Percentiles rank a stretch among this genome's conserved stretches.
These are phyloP conservation scores for Lampris megalopsis DNA, from an alignment of 2,113 vertebrate species.

Conservation along the genomic window DNA sequence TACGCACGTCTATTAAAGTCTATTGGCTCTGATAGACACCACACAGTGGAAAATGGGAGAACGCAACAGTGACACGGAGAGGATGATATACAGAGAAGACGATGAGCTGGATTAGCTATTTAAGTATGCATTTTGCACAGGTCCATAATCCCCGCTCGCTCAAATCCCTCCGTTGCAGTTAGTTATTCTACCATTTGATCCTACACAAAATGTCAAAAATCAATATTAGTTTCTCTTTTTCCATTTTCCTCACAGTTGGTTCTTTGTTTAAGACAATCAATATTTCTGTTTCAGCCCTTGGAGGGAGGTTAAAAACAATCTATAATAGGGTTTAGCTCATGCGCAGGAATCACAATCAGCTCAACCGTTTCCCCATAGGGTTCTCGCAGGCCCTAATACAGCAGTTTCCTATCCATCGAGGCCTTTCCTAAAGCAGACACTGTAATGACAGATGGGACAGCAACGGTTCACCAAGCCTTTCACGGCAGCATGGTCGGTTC, in stretches of 20 bases:
- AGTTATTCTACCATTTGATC: conserved; percentile 53
- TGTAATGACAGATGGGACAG: no score
- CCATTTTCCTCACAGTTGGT: conserved; percentile 50
- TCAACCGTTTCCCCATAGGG: conserved; percentile 57
- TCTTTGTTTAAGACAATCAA: conserved; percentile 67
- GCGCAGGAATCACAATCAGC: conserved; percentile 62
- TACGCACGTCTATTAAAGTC: no score
- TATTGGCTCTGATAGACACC: conserved; percentile 27
- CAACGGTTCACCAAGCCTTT: conserved; percentile 11
- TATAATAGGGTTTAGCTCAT: conserved; percentile 62
- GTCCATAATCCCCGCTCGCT: conserved; percentile 29
- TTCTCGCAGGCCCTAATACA: conserved; percentile 11
- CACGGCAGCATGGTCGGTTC: not conserved
- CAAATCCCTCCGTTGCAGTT: conserved; percentile 16
- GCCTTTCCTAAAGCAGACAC: conserved; percentile 1
- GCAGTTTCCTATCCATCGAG: conserved; percentile 4
- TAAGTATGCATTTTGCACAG: conserved; percentile 13
- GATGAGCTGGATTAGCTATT: conserved; percentile 1
- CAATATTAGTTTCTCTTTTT: conserved; percentile 52
- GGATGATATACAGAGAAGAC: not conserved
- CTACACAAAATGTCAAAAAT: conserved; percentile 65
- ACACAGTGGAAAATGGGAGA: conserved; percentile 22
- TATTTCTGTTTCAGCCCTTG: conserved; percentile 53
- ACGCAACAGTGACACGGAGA: not conserved
- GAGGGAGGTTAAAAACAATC: conserved; percentile 58